A percentile compares a stretch with the other conserved stretches of the same genome.
These are phyloP conservation scores for Rhabdornis inornatus DNA, from an alignment of 2,113 vertebrate genomes.

Conservation along the genomic window DNA sequence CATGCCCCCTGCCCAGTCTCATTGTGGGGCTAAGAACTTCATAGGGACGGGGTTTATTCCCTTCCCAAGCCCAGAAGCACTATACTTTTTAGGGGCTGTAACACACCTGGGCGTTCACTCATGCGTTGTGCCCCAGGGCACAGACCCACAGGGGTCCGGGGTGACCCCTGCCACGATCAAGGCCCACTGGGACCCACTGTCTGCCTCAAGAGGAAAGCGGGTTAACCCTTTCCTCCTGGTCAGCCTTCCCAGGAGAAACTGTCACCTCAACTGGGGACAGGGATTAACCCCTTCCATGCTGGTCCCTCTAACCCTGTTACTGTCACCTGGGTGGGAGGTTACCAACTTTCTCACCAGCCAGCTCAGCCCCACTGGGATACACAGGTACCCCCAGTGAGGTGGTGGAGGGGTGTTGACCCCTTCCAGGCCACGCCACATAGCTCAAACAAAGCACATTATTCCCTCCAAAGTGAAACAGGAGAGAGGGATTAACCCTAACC, in stretches of 20 bases:
- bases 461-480: not conserved
- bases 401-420: not conserved
- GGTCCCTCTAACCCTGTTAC: not conserved
- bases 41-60: not conserved
- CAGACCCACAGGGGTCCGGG: not conserved
- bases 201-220: rapidly evolving
- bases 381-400: rapidly evolving
- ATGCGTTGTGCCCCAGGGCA: rapidly evolving
- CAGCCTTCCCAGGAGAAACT: not conserved
- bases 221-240: not conserved
- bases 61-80: no score
- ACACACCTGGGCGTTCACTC: not conserved
- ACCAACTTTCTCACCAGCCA: not conserved
- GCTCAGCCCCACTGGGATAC: not conserved
- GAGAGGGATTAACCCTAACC: not conserved
- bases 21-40: not conserved
- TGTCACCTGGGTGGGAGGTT: not conserved
- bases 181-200: not conserved
- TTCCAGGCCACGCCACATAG: not conserved
- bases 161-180: not conserved
- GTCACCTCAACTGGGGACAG: not conserved
- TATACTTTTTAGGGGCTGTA: not conserved
- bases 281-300: not conserved
- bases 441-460: not conserved
- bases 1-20: not conserved